Conservation (phyloP, 1,140 invertebrate genomes). For the Pseudoatta argentina region DNA sequence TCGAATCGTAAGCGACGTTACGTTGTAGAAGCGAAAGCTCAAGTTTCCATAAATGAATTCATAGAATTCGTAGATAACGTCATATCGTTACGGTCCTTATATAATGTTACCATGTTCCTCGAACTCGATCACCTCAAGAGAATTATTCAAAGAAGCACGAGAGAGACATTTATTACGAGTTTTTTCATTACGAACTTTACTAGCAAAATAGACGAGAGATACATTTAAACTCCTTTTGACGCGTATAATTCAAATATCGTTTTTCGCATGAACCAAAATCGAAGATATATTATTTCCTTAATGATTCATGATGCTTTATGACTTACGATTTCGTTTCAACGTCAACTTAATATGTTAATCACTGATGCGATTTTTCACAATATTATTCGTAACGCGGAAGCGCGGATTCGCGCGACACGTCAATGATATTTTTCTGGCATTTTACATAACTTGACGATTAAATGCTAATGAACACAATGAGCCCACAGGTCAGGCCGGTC, state of each 20-base stretch:
- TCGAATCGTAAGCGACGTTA: background rate
- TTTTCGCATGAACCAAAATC: background rate
- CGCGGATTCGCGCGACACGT: constrained; percentile 4
- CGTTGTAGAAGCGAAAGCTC: constrained; percentile 8
- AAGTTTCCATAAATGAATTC: constrained; percentile 28
- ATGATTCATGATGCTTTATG: background rate
- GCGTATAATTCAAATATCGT: background rate
- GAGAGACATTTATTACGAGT: background rate
- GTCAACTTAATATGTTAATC: background rate
- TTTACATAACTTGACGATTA: constrained; percentile 35
- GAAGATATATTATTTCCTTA: background rate
- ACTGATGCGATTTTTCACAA: background rate
- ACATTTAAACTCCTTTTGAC: background rate
- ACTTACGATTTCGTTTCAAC: background rate
- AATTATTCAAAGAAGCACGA: background rate
- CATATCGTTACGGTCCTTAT: constrained; percentile 1
- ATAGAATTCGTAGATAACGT: constrained; percentile 5
- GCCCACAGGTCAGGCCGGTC: background rate
- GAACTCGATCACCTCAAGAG: background rate
- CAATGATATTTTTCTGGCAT: constrained; percentile 32
- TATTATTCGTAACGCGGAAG: background rate
- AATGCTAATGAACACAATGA: constrained; percentile 40
- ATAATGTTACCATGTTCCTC: background rate
- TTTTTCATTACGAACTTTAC: background rate
- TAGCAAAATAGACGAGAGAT: too few species aligned